Base-by-base conservation (phyloP, 2,113 vertebrate genomes). In the Bufo gargarizans region DNA sequence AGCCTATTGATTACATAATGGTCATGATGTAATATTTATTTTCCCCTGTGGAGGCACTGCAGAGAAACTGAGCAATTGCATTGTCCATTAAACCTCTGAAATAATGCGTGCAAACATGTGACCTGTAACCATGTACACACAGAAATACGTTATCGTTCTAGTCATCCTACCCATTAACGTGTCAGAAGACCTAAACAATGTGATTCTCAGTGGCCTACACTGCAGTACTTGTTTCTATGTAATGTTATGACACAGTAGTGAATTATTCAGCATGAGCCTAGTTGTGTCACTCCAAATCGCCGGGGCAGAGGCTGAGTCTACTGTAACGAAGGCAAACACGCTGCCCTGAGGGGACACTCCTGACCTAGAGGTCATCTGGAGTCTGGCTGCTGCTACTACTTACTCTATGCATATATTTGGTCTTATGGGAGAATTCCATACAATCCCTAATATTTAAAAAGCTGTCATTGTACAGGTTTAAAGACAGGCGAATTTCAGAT, bases 201-300 rank as follows among this genome's bases (percentile, higher is more conserved):
- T 9, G 72, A 10, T 11, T 76, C 2, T 76, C 45, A 20, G 72
- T 4, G 19, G 16, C 47, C 17, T 50, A 20, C 47, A 0, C 20
- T 0, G 8, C 2, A 17, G 0, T 4, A 5, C 1, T 4, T 4
- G 47, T 10, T 16, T 76, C 45, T 1, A 47, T 76, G 33, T 72
- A 74, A 49, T 74, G 47, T 76, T 76, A 76, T 50, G 47, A 76
- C 45, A 19, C 45, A 10, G 45, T 20, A 50, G 47, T 76, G 47
- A 76, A 76, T 76, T 76, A 76, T 76, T 76, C 72, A 76, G 47
- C 72, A 76, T 20, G 50, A n/a, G 50, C 77, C 77, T 78, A 55
- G 50, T 56, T 78, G 77, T 78, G 77, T 78, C 77, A 78, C 10
- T 33, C 50, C 4, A 78, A 53, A 78, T 53, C 19, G 76, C 49